These are phyloP conservation scores for Todus mexicanus DNA, from an alignment of 2,797 vertebrate species.

Conservation along the genomic window DNA sequence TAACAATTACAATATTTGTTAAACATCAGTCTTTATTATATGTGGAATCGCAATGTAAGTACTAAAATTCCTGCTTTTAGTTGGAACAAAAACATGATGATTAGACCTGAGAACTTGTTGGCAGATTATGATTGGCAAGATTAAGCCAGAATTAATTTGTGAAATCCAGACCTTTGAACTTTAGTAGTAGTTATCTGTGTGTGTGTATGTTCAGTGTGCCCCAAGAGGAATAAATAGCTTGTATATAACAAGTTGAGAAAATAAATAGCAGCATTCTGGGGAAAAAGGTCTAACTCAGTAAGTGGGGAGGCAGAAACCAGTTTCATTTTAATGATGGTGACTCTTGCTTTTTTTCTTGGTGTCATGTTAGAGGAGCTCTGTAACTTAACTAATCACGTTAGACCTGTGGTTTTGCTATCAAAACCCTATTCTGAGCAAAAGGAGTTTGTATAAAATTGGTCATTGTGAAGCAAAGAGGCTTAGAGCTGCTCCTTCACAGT, in stretches of 20 bases:
- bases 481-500: not conserved
- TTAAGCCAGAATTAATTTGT: slow-evolving; percentile 8
- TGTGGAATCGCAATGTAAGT: not conserved
- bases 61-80: slow-evolving; percentile 14
- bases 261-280: not conserved
- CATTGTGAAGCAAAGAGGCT: not conserved
- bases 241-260: not conserved
- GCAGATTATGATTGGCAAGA: not conserved
- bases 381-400: not conserved
- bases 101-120: not conserved
- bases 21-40: slow-evolving; percentile 38
- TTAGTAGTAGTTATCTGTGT: not conserved
- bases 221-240: not conserved
- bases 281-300: not conserved
- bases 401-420: not conserved
- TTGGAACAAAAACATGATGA: not conserved
- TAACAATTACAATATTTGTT: slow-evolving; percentile 40
- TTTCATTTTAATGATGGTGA: not conserved
- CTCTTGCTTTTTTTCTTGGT: not conserved
- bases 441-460: not conserved
- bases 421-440: not conserved
- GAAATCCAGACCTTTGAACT: not conserved
- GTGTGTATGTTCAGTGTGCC: not conserved
- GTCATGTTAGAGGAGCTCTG: not conserved
- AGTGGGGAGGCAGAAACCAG: not conserved